Evolutionary conservation across 2,113 vertebrate genomes (phyloP), one percentile per base, ranked within the genome.

Genomic region (Notarius lentiginosus): DNA sequence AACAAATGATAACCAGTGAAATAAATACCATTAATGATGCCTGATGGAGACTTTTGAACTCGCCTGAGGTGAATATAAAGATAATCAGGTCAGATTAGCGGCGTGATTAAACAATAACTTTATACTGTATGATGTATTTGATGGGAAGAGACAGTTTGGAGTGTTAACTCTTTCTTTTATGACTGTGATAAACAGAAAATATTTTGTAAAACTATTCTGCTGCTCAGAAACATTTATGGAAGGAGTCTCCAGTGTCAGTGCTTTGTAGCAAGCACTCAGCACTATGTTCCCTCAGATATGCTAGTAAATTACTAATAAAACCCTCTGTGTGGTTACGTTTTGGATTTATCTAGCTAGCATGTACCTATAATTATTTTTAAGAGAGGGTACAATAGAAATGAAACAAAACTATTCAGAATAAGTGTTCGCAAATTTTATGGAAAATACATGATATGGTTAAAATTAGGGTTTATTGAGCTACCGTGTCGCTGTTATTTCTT

Each of bases 21-120:
- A 79, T 79, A 47, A 61, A 58, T 27, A 15, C 51, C 4, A 14
- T 0, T n/a, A 1, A 5, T 77, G 51, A 27, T 3, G 27, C 6
- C 24, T 1, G 51, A 30, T 24, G 17, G 75, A 60, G 58, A 81
- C 79, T 60, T 60, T 80, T 47, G 79, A 61, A 61, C 79, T 56
- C 5, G 18, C 3, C 0, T 12, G 30, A 61, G 56, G 47, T 61
- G 79, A 73, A 41, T 27, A 86, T 79, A 27, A 81, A 22, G 41
- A 27, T 34, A 63, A 82, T 55, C 11, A 73, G 75, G 85, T 79
- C 5, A 87, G 49, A 85, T 72, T 73, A 34, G 7, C 6, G 10
- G 1, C 24, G 49, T 30, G 14, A n/a, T 49, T 60, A 79, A 72
- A 72, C 14, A 75, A 10, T 79, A 56, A 30, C 49, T 53, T 27